Base-by-base conservation (phyloP, 2,113 vertebrate species). In the Ammodytes dubius region DNA sequence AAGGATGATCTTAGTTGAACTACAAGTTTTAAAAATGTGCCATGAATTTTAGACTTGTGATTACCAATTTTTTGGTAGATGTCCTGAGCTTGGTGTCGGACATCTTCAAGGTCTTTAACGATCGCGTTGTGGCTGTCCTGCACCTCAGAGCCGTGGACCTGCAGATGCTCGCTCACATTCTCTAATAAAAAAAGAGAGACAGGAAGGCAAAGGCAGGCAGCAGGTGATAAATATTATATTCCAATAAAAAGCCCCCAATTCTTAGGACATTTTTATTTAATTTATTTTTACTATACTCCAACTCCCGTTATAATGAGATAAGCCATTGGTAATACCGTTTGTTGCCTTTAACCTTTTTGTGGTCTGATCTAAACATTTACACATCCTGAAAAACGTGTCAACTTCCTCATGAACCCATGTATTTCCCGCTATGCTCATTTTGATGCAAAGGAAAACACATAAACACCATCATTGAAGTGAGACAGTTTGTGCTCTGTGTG, bases 11-110 rank as follows among this genome's bases (percentile, higher is more conserved):
- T n/a, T 3, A 52, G 27, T 11, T 54, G 8, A 42, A 39, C 3
- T 1, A n/a, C 9, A 52, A 13, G 19, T 27, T n/a, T 59, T 4
- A 7, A 19, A n/a, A 4, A 3, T 0, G 0, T 12, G 42, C 1
- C 3, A 45, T 12, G 1, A 4, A 37, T 57, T 27, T 46, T n/a
- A 0, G 7, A n/a, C 67, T 52, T 63, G 17, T 17, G 7, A 19
- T 85, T 79, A 96, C 96, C 96, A 4, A 94, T 91, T 11, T 95
- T 96, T 35, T 91, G 87, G 79, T 93, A 88, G 88, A 96, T 84
- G 2, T 95, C 94, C 57, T 70, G 85, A 67, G 95, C 92, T 65
- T 88, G 89, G 53, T 80, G 87, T 77, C 95, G 54, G 43, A 93
- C 82, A 0, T 93, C 92, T 0, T 89, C 58, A 0, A 96, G 88